A percentile compares a stretch with the other conserved stretches of the same genome.
Conservation (phyloP, 2,113 vertebrate genomes). For the Hassar affinis region DNA sequence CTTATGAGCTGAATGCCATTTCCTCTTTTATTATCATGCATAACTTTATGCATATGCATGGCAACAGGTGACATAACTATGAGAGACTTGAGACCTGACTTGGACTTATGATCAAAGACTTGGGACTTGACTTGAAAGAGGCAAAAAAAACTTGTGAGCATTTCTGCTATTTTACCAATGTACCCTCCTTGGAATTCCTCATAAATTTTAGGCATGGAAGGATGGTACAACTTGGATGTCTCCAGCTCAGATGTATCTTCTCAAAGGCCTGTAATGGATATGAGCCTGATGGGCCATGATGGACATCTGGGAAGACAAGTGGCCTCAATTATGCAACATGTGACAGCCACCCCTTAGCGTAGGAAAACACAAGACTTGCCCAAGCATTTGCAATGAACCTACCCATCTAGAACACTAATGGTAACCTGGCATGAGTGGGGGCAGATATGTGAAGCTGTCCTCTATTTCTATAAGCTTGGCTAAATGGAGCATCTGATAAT, state of each 20-base stretch:
- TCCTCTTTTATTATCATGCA: no score
- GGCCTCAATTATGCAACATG: slow-evolving; percentile 4
- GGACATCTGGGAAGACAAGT: slow-evolving; percentile 9
- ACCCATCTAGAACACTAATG: not conserved
- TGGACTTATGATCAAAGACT: no score
- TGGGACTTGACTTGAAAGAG: no score
- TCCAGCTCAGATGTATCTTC: slow-evolving; percentile 1
- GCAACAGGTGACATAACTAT: no score
- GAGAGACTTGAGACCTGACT: no score
- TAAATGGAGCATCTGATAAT: slow-evolving; percentile 3
- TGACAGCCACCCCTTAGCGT: not conserved
- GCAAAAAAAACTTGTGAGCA: no score
- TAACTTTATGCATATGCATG: no score
- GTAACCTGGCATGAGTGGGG: slow-evolving; percentile 7
- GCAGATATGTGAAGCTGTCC: slow-evolving; percentile 3
- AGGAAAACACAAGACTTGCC: not conserved
- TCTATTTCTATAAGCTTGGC: slow-evolving; percentile 7
- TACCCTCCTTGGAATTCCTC: no score
- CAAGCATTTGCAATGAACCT: slow-evolving; percentile 12
- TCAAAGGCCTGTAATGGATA: not conserved
- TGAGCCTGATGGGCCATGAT: slow-evolving; percentile 12
- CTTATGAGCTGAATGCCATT: no score
- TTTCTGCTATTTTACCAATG: not conserved
- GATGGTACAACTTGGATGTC: not conserved
- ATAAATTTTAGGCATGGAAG: not conserved